These are phyloP conservation scores for Pipa parva DNA, from an alignment of 2,113 vertebrate genomes.

Conservation along the genomic window DNA sequence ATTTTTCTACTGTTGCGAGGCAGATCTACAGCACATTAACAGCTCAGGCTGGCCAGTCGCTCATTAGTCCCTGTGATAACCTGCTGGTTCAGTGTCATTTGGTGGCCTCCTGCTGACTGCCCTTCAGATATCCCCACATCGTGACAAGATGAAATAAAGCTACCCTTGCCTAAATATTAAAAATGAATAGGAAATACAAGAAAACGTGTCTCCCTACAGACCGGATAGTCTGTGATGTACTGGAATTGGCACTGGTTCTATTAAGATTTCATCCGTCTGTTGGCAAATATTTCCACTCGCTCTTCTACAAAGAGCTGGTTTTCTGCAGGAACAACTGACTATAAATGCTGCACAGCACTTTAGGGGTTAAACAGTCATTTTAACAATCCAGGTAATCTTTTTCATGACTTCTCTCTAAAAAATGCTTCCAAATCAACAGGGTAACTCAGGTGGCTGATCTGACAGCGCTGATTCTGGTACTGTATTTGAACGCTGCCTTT, in stretches of 20 bases:
- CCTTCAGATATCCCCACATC: conserved; percentile 16
- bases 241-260: background rate
- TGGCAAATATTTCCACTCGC: no score
- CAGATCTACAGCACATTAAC: background rate
- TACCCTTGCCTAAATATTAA: conserved; percentile 23
- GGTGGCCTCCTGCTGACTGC: conserved; percentile 42
- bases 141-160: conserved; percentile 7
- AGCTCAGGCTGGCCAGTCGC: background rate
- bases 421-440: no score
- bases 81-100: conserved; percentile 43
- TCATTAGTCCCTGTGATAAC: conserved; percentile 40
- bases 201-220: background rate
- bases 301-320: no score
- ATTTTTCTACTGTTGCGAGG: conserved; percentile 33
- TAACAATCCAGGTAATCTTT: no score
- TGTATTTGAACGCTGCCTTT: no score
- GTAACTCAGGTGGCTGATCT: no score
- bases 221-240: background rate
- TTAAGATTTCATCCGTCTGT: no score
- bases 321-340: no score
- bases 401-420: no score
- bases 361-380: no score
- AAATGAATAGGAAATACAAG: conserved; percentile 25
- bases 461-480: no score
- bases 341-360: no score